Evolutionary conservation across 2,113 vertebrate species (phyloP), one percentile per base, ranked within the genome.

Genomic region (Caloenas nicobarica): DNA sequence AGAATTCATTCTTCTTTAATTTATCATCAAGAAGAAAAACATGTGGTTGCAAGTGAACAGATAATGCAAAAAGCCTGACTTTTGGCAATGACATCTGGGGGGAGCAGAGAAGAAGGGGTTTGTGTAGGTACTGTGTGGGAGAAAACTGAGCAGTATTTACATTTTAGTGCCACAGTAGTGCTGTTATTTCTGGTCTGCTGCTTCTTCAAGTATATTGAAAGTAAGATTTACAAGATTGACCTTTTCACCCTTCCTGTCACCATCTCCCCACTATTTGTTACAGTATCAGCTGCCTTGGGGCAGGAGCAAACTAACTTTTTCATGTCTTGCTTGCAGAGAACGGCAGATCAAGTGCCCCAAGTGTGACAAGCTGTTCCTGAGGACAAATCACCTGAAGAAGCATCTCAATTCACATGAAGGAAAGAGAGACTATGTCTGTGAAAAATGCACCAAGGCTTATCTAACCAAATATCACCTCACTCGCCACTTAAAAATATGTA

Each of bases 401-500:
- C 99, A 99, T 96, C 98, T 99, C 96, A 99, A 99, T 96, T 99
- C 99, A 70, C 99, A 99, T 12, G 99, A 99, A 95, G 99, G 99
- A 76, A 99, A 98, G 48, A 97, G 99, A 76, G 99, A 99, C 98
- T 99, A 99, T 94, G 98, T 99, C 88, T 99, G 99, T 93, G 99
- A 99, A 95, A 99, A 99, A 93, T 99, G 99, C 93, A 98, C 99
- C 85, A 99, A 99, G 96, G 99, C 98, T 88, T 99, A 99, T 81
- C 98, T 99, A 93, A 99, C 99, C 89, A 99, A 99, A 92, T 99
- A 99, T 64, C 99, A 99, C 97, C 99, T 99, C 91, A 99, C 99
- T 11, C 98, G 99, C 24, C 99, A 99, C 97, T 98, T 99, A 84
- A 99, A 99, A 97, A 99, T 99, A 95, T 99, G 99, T 97, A 99